A percentile compares a stretch with the other conserved stretches of the same genome.
Conservation (phyloP, 2,797 vertebrate species). For the Peromyscus aztecus region DNA sequence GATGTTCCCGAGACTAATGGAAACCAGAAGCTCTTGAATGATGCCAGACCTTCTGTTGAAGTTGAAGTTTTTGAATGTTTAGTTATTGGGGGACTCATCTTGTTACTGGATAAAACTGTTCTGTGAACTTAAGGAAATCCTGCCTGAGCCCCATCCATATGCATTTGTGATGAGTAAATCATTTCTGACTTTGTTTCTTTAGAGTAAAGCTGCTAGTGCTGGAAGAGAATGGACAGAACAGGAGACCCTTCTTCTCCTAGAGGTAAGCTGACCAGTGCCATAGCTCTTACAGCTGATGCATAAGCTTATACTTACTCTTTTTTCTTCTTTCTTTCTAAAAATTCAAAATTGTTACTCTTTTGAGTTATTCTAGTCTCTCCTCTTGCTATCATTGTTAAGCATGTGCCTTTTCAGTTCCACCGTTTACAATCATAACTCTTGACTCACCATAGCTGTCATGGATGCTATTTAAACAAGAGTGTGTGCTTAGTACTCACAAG, state of each 20-base stretch:
- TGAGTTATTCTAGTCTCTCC: neutral
- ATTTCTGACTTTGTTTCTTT: neutral
- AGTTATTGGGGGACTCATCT: neutral
- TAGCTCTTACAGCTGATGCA: rapidly evolving
- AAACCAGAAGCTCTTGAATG: constrained; percentile 6
- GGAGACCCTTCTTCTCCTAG: constrained; percentile 96
- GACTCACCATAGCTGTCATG: neutral
- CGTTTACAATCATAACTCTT: neutral
- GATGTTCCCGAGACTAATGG: neutral
- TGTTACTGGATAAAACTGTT: neutral
- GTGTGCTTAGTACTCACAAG: neutral
- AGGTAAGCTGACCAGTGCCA: constrained; percentile 89
- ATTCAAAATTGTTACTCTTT: neutral
- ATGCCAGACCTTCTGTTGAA: neutral
- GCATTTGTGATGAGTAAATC: neutral
- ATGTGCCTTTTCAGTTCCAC: neutral
- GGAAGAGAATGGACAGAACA: constrained; percentile 98
- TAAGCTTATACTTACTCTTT: neutral
- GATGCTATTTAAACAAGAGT: neutral
- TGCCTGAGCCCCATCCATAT: neutral
- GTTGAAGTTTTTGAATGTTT: neutral
- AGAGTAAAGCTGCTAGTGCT: constrained; percentile 93
- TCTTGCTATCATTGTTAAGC: neutral
- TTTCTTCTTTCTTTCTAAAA: neutral
- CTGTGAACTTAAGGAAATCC: neutral